Percentiles rank a stretch among this genome's conserved stretches.
phyloP scores from a whole-genome alignment of 1,140 invertebrate genomes.

The Brachionus plicatilis region DNA sequence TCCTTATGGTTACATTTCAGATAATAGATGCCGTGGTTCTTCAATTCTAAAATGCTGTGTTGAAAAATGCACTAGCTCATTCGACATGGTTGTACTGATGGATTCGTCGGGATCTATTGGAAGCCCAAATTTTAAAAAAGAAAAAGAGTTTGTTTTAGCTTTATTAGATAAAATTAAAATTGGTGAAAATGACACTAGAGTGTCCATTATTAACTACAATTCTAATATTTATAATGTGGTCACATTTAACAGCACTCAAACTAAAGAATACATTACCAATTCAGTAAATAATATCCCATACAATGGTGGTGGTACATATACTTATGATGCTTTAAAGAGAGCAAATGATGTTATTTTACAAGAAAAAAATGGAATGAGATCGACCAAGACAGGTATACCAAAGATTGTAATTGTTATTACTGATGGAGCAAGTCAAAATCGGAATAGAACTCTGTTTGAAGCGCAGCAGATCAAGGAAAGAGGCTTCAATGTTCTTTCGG shows the following conservation, averaged over 20 bases:
- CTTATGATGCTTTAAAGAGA: not conserved
- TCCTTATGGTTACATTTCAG: not conserved
- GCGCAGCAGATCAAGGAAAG: not conserved
- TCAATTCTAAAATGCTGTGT: conserved; percentile 5
- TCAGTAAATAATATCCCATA: not conserved
- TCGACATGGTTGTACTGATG: conserved; percentile 4
- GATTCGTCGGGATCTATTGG: not conserved
- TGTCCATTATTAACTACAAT: conserved; percentile 4
- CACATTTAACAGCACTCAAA: not conserved
- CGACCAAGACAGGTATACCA: not conserved
- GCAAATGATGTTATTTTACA: not conserved
- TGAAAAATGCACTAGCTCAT: not conserved
- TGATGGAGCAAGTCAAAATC: not conserved
- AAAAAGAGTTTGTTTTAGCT: not conserved
- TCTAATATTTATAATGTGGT: not conserved
- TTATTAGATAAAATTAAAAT: not conserved
- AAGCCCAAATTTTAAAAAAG: not conserved
- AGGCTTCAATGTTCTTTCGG: not conserved
- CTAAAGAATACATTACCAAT: not conserved
- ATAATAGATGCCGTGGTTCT: not conserved
- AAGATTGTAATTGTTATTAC: conserved; percentile 7
- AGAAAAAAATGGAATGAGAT: conserved; percentile 27
- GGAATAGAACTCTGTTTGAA: not conserved
- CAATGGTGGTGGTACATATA: conserved; percentile 6
- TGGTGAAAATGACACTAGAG: conserved; percentile 16